Base-by-base conservation (phyloP, 2,113 vertebrate genomes). In the Balaeniceps rex region DNA sequence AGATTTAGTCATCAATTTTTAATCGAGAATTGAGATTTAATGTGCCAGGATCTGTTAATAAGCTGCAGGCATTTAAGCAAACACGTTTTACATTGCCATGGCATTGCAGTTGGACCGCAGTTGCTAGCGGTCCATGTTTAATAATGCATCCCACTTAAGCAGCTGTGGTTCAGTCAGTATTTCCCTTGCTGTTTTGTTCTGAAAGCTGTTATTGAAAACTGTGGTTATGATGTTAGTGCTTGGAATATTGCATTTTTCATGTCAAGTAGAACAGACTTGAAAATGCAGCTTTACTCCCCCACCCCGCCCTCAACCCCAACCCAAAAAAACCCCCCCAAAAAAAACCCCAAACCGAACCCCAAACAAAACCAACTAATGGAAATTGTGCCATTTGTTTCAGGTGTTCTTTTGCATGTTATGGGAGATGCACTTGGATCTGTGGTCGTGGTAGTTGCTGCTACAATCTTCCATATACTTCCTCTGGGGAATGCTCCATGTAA, bases 371-470 rank as follows among this genome's bases (percentile, higher is more conserved):
- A 22, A n/a, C 88, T 94, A 83, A 95, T 81, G 60, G 71, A 90
- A 83, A 28, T 64, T 71, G 22, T 96, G 64, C 47, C 14, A 2
- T 96, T 93, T 97, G 25, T 97, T 97, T 92, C 95, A 98, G 98
- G 98, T 93, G 98, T 98, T 54, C 97, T 99, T 87, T 95, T 98
- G 87, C 98, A 99, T 2, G 98, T 98, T 88, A 98, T 98, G 98
- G 98, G 98, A 79, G 98, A 99, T 81, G 98, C 98, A 15, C 95
- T 99, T 95, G 98, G 98, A 28, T 99, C 98, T 4, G 98, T 99
- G 83, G 92, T 98, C 0, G 98, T 98, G 74, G 98, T 98, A 61
- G 49, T 99, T 79, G 93, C 98, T 3, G 98, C 98, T 65, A 36
- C 95, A 57, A 98, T 98, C 68, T 98, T 98, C 97, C 98, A 98